phyloP scores from a whole-genome alignment of 2,797 vertebrate genomes.

The Pipistrellus pipistrellus region DNA sequence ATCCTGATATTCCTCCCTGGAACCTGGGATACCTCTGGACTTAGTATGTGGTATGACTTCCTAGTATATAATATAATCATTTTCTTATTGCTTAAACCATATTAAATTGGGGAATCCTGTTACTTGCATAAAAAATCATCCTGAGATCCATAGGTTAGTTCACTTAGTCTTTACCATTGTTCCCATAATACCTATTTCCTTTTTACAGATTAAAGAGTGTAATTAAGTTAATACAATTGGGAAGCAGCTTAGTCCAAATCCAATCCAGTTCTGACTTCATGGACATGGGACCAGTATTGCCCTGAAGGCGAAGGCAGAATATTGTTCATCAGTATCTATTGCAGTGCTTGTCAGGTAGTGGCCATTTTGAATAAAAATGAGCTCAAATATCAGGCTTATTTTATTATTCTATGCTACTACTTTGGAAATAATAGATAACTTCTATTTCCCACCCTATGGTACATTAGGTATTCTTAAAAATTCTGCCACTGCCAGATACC shows the following conservation, averaged over 20 bases:
- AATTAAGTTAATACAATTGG: neutral
- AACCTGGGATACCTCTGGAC: neutral
- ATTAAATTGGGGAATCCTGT: neutral
- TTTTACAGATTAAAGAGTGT: neutral
- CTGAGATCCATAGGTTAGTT: neutral
- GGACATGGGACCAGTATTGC: neutral
- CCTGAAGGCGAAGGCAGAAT: neutral
- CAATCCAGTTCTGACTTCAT: neutral
- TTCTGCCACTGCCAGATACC: neutral
- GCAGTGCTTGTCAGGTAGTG: neutral
- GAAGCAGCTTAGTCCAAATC: neutral
- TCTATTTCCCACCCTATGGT: neutral
- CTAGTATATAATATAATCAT: neutral
- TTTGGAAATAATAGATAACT: conserved; percentile 1
- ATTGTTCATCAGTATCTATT: neutral
- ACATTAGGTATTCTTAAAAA: neutral
- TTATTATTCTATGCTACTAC: neutral
- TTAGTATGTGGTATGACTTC: neutral
- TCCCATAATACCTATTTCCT: neutral
- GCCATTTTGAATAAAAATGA: conserved; percentile 6
- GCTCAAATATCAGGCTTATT: neutral
- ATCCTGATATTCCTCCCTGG: neutral
- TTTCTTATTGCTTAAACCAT: neutral
- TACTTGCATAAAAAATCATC: neutral
- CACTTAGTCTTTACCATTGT: neutral